These are phyloP conservation scores for Phenganax subtilis DNA, from an alignment of 92 coral and sea anemone species.

Conservation along the genomic window DNA sequence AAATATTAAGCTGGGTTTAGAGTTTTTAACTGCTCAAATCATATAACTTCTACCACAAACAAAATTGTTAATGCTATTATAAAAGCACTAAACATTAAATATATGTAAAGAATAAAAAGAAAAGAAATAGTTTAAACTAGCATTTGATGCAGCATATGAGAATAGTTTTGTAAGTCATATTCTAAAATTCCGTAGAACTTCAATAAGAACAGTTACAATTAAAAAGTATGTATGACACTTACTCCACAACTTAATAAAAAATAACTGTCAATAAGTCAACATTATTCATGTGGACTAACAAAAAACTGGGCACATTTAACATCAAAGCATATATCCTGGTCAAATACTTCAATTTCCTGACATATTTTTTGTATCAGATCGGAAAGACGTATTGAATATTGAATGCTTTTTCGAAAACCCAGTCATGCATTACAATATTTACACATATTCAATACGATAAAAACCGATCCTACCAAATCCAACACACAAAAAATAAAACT, in stretches of 20 bases:
- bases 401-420: background rate
- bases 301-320: background rate
- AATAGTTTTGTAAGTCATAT: background rate
- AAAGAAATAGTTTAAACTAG: no score
- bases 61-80: background rate
- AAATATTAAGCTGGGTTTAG: background rate
- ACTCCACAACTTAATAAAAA: background rate
- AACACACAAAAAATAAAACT: background rate
- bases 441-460: background rate
- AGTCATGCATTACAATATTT: constrained; percentile 9
- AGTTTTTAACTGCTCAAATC: background rate
- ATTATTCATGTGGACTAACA: background rate
- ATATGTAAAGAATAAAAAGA: background rate
- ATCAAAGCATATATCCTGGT: background rate
- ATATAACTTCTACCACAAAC: constrained; percentile 3
- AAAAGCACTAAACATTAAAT: background rate
- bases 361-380: background rate
- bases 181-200: background rate
- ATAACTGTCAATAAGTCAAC: background rate
- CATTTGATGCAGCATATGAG: background rate
- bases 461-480: background rate
- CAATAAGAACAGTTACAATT: background rate
- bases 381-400: constrained; percentile 21
- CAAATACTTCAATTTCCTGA: constrained; percentile 19
- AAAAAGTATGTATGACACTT: background rate